Percentiles rank a stretch among this genome's conserved stretches.
These are phyloP conservation scores for Astreopora myriophthalma DNA, from an alignment of 64 coral and sea anemone species.

Conservation along the genomic window DNA sequence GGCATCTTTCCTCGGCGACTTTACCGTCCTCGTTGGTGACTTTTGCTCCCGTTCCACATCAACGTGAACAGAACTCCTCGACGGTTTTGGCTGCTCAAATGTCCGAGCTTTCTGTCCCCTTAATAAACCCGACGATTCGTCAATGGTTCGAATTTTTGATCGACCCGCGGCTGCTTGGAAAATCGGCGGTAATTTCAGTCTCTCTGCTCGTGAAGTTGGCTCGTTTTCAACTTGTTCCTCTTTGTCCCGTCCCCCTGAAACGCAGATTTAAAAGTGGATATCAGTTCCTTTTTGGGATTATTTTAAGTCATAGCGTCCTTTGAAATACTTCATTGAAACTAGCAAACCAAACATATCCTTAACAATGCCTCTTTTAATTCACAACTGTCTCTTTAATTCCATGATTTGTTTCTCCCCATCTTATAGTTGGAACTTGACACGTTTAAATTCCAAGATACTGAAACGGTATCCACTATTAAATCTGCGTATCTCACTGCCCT, in stretches of 20 bases:
- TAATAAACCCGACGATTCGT: slow-evolving; percentile 66
- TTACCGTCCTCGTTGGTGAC: slow-evolving; percentile 50
- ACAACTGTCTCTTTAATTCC: background rate
- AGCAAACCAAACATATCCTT: too few relatives aligned
- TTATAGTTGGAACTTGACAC: too few relatives aligned
- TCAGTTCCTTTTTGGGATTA: background rate
- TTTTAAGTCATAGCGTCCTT: background rate
- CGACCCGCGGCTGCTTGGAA: slow-evolving; percentile 69
- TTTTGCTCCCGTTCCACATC: slow-evolving; percentile 44
- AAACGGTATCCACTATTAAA: slow-evolving; percentile 35
- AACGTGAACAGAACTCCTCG: slow-evolving; percentile 21
- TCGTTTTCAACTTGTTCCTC: slow-evolving; percentile 52
- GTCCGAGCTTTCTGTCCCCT: slow-evolving; percentile 83
- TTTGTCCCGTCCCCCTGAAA: background rate
- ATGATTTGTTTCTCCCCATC: background rate
- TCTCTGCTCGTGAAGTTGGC: slow-evolving; percentile 15
- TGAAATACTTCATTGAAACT: background rate
- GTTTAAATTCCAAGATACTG: background rate
- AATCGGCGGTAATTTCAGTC: slow-evolving; percentile 82
- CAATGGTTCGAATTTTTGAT: slow-evolving; percentile 52
- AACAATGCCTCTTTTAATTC: too few relatives aligned
- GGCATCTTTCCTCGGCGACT: background rate
- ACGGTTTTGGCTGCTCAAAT: slow-evolving; percentile 70
- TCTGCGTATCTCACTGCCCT: background rate
- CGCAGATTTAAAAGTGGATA: slow-evolving; percentile 56